Evolutionary conservation across 2,888 invertebrate species (phyloP), one percentile per base, ranked within the genome.

Genomic region (Clitarchus hookeri): DNA sequence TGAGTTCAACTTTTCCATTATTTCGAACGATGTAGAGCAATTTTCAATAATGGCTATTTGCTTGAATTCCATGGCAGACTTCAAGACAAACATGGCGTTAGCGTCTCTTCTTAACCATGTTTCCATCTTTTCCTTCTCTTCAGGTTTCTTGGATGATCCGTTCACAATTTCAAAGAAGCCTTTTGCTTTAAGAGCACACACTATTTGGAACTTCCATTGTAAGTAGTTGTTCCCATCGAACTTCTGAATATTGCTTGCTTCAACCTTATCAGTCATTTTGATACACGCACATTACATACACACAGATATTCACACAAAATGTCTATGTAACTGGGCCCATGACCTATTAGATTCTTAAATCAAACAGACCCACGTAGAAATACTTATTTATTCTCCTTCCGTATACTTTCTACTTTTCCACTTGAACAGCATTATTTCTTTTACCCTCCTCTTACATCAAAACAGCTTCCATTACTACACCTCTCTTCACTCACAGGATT

Each of bases 131-230:
- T 65, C 65, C 16, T 65, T 16, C 6, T 65, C 13, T 65, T 8
- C 65, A 8, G 65, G 19, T 16, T 23, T 65, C 23, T 65, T 65
- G 23, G 65, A 65, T 23, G 19, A 19, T 16, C 11, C 65, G 6
- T 65, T 65, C 65, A 65, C 65, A 65, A 65, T 23, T 8, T 65
- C 65, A n/a, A 65, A 65, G 19, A 16, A 19, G 6, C 65, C 65
- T 65, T 65, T 65, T 65, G 65, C 65, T 16, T 65, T 65, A 65
- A 65, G 65, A 65, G 19, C 65, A 65, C 65, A 65, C 65, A 65
- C 65, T 6, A 65, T 65, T 65, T 65, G 65, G 65, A 65, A 65
- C 23, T 65, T 19, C 65, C 65, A 16, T 16, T 65, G 11, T 65
- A 16, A 65, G 16, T 19, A 65, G 6, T 65, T 65, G 65, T 65